Conservation (phyloP, 1,140 invertebrate genomes). For the Protaetia brevitarsis region DNA sequence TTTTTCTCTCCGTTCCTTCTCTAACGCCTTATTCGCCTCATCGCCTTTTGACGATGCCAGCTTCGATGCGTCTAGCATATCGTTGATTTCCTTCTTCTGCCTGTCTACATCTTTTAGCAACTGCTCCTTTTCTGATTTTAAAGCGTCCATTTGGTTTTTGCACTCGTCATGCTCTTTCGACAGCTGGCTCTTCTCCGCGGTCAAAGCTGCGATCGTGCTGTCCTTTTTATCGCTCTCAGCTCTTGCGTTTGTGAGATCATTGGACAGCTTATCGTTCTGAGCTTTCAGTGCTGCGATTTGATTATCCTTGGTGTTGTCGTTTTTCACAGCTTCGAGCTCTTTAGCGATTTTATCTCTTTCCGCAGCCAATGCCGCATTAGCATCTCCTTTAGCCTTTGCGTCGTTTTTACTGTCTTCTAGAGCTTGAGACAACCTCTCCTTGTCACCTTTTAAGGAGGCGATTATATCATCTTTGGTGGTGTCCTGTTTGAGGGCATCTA, state of each 20-base stretch:
- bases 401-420: background rate
- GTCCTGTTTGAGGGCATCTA: background rate
- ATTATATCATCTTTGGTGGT: background rate
- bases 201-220: background rate
- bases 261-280: background rate
- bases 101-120: conserved; percentile 6
- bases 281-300: conserved; percentile 5
- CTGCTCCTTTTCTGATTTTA: conserved; percentile 2
- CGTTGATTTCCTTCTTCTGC: conserved; percentile 17
- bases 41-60: background rate
- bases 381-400: background rate
- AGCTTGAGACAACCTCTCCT: background rate
- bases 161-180: background rate
- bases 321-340: background rate
- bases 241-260: background rate
- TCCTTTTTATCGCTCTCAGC: background rate
- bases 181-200: background rate
- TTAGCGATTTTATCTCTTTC: conserved; percentile 8
- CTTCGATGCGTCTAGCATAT: conserved; percentile 3
- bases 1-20: conserved; percentile 22
- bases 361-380: background rate
- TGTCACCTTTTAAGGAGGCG: background rate
- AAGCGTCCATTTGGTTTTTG: background rate
- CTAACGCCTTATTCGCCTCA: background rate
- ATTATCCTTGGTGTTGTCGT: background rate